Evolutionary conservation across 1,140 invertebrate genomes (phyloP).

Genomic region (Myzus persicae): DNA sequence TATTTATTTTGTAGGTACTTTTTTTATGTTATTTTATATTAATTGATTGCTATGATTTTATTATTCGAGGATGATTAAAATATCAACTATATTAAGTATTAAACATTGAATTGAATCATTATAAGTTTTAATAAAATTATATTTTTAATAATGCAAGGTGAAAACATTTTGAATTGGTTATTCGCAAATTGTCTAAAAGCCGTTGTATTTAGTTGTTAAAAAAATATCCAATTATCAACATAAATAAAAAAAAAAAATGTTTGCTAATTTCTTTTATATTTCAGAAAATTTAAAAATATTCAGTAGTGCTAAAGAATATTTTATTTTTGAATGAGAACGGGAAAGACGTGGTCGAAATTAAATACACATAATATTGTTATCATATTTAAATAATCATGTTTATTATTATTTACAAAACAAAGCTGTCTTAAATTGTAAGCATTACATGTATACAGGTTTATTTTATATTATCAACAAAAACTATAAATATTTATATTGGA

Average conservation of each 20-base stretch:
- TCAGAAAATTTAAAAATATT: not conserved
- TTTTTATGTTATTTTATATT: not conserved
- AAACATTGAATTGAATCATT: not conserved
- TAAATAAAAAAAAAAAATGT: not conserved
- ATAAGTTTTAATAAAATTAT: not conserved
- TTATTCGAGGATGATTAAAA: not conserved
- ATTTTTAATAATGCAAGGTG: not conserved
- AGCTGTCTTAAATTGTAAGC: constrained; percentile 35
- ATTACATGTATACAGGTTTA: constrained; percentile 36
- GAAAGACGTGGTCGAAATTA: not conserved
- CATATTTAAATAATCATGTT: constrained; percentile 25
- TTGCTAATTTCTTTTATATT: not conserved
- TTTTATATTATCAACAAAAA: constrained; percentile 17
- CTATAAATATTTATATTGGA: not conserved
- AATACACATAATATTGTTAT: not conserved
- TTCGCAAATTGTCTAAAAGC: not conserved
- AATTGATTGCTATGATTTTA: not conserved
- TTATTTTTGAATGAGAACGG: not conserved
- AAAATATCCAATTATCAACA: too few relatives aligned
- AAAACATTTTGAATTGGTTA: too few relatives aligned
- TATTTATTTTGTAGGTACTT: not conserved
- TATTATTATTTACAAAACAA: constrained; percentile 51
- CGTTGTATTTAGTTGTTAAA: not conserved
- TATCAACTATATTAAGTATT: not conserved
- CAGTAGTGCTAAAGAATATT: not conserved